Base-by-base conservation (phyloP, 35 echinoderm and acorn worm species). In the Holothuria glaberrima region DNA sequence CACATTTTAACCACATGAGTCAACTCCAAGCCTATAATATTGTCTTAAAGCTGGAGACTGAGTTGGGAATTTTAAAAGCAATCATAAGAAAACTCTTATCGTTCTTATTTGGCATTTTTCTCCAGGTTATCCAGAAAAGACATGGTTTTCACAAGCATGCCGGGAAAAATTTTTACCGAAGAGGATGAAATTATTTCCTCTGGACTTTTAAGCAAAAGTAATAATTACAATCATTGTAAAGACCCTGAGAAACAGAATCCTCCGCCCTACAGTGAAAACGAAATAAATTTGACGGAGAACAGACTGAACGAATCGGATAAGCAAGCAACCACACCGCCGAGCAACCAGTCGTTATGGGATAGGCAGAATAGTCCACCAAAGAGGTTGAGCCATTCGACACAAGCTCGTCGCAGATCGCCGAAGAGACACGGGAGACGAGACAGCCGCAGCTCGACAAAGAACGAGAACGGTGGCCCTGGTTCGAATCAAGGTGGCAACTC, bases 91-190 rank as follows among this genome's bases (percentile, higher is more conserved):
- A 5, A 54, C 12, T 54, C 12, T 54, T 12, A 9, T 1, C 50
- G 50, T 17, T 17, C 50, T 54, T 14, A 54, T 54, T 54, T 12
- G 50, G 12, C 13, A 54, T 54, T 54, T 54, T 54, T 54, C 50
- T 54, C 50, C 74, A 97, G 94, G 83, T 63, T 97, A 76, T 93
- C 94, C 30, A 59, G 94, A 13, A 93, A 91, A 59, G 88, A 97
- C 45, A 97, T 97, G 94, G 92, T 92, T 21, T 97, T 97, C 72
- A 97, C 94, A 21, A 86, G 58, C 29, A 97, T 97, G 94, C 94
- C 94, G 4, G 65, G 86, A 45, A 97, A 97, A 91, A 86, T 97
- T 20, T 97, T 97, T 29, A 93, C 94, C 9, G 94, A 97, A 56
- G 94, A 97, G 63, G 94, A 97, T 82, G 94, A 97, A 29, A 83